Percentiles rank a stretch among this genome's conserved stretches.
These are phyloP conservation scores for Crotalus viridis DNA, from an alignment of 2,113 vertebrate genomes.

Conservation along the genomic window DNA sequence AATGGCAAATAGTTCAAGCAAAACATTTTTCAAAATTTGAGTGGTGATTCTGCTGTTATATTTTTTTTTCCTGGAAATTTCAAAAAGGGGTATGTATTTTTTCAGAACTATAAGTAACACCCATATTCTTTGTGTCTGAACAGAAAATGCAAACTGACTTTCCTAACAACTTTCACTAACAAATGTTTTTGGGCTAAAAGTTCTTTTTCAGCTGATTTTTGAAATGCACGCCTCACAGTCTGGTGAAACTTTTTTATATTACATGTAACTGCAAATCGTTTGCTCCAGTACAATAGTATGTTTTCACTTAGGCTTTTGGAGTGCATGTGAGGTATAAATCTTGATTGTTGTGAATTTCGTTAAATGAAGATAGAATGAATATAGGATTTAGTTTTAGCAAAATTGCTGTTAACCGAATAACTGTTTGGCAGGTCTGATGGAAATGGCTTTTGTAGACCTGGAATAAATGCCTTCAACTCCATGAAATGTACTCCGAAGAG, in stretches of 20 bases:
- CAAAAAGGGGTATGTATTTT: not conserved
- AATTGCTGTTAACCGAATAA: not conserved
- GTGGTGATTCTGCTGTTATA: not conserved
- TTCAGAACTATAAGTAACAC: not conserved
- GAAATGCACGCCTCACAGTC: not conserved
- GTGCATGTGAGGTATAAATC: not conserved
- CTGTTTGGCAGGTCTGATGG: not conserved
- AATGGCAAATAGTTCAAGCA: not conserved
- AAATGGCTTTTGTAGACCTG: not conserved
- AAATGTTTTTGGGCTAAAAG: not conserved
- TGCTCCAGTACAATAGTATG: not conserved
- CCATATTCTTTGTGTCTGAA: not conserved
- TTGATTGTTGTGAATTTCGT: not conserved
- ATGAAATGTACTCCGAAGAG: not conserved
- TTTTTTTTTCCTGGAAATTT: not conserved
- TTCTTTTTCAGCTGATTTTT: not conserved
- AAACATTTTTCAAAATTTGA: not conserved
- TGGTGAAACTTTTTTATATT: not conserved
- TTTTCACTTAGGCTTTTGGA: not conserved
- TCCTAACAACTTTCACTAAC: not conserved
- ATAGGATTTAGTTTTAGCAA: not conserved
- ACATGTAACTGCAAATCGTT: not conserved
- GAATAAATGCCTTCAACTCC: not conserved
- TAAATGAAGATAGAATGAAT: not conserved
- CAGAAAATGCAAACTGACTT: not conserved